Evolutionary conservation across 2,797 vertebrate species (phyloP).

Genomic region (Muscicapa striata): DNA sequence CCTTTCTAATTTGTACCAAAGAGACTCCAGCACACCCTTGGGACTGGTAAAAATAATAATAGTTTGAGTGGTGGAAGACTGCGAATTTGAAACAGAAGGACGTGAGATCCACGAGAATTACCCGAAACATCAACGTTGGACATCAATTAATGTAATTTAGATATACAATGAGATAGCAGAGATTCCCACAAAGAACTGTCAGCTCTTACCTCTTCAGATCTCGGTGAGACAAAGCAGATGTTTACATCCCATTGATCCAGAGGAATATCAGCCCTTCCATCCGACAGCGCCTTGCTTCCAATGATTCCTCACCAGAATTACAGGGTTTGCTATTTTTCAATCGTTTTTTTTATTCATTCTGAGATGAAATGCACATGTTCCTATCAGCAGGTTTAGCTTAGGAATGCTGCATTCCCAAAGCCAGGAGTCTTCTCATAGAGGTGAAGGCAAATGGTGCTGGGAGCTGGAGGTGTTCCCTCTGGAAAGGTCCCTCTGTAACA

Average conservation of each 20-base stretch:
- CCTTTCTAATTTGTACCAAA: constrained; percentile 58
- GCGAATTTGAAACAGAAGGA: constrained; percentile 66
- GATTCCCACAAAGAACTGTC: constrained; percentile 18
- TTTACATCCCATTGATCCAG: neutral
- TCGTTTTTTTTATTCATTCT: neutral
- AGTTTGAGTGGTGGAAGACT: constrained; percentile 50
- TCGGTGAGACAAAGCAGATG: constrained; percentile 37
- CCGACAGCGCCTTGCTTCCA: neutral
- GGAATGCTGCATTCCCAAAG: neutral
- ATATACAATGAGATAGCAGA: constrained; percentile 4
- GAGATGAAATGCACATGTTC: constrained; percentile 27
- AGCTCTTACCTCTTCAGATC: constrained; percentile 17
- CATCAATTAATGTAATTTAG: constrained; percentile 44
- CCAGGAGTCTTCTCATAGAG: neutral
- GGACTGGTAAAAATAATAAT: constrained; percentile 67
- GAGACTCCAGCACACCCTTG: constrained; percentile 34
- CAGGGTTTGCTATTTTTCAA: neutral
- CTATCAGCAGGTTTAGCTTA: neutral
- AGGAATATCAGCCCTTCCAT: neutral
- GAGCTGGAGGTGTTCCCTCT: neutral
- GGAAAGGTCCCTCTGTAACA: neutral
- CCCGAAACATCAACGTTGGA: neutral
- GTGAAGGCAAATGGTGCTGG: neutral
- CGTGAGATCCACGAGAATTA: constrained; percentile 11
- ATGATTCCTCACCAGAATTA: neutral